A percentile compares a stretch with the other conserved stretches of the same genome.
These are phyloP conservation scores for Rugalucina vietnamica DNA, from an alignment of 2,888 invertebrate genomes.

Conservation along the genomic window DNA sequence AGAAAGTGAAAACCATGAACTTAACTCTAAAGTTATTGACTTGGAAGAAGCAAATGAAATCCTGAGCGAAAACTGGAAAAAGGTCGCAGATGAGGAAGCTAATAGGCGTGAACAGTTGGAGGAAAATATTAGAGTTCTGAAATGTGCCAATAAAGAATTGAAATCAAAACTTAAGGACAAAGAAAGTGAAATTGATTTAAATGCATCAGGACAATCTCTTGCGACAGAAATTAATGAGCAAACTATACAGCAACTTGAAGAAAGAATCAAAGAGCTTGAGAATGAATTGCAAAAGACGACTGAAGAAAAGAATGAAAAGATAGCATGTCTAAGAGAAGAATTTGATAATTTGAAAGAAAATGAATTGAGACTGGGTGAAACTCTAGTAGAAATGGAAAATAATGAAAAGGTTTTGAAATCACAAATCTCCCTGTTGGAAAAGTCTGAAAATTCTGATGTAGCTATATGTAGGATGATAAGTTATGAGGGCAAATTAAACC, in stretches of 20 bases:
- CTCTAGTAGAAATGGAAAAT: constrained; percentile 74
- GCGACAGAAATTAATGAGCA: constrained; percentile 71
- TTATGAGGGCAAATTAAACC: constrained; percentile 73
- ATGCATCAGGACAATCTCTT: constrained; percentile 66
- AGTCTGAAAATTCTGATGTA: constrained; percentile 35
- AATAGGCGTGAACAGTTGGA: constrained; percentile 72
- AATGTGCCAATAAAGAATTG: constrained; percentile 72
- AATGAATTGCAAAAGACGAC: constrained; percentile 66
- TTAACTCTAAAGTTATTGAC: constrained; percentile 72
- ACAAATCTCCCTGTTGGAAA: constrained; percentile 71
- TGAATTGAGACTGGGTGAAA: constrained; percentile 76
- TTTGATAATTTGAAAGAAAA: constrained; percentile 69
- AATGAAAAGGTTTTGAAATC: constrained; percentile 71
- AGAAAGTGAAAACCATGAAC: constrained; percentile 69
- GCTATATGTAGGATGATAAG: constrained; percentile 69
- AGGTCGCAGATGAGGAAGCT: constrained; percentile 77
- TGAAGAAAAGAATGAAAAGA: constrained; percentile 74
- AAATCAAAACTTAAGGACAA: constrained; percentile 72
- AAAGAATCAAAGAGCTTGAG: constrained; percentile 69
- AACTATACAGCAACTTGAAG: constrained; percentile 57
- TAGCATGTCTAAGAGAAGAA: constrained; percentile 73
- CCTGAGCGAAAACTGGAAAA: constrained; percentile 76
- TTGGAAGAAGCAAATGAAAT: constrained; percentile 77
- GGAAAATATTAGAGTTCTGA: constrained; percentile 74
- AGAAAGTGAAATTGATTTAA: constrained; percentile 69